phyloP scores from a whole-genome alignment of 2,113 vertebrate species.

The Todiramphus saurophagus region DNA sequence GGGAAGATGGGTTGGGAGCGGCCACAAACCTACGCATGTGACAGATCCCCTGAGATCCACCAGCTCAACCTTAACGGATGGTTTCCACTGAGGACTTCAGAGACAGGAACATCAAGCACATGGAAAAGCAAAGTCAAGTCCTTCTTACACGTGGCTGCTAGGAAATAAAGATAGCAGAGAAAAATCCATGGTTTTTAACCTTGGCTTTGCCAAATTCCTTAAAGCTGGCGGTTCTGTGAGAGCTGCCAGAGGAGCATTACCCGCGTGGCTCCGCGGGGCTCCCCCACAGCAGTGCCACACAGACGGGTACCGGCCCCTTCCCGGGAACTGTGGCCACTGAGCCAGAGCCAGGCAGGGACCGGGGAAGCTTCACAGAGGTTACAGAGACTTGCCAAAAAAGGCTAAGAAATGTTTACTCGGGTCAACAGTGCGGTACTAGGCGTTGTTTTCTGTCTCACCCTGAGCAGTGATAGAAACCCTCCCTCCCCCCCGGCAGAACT shows the following conservation, averaged over 20 bases:
- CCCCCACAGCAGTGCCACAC: too few species aligned
- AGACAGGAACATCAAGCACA: too few species aligned
- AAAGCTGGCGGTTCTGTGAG: too few species aligned
- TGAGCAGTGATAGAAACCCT: not conserved
- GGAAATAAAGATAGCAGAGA: not conserved
- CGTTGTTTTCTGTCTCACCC: not conserved
- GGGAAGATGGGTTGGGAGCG: not conserved
- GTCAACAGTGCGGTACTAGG: too few species aligned
- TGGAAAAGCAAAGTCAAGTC: not conserved
- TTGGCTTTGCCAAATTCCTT: too few species aligned
- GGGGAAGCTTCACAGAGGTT: not conserved
- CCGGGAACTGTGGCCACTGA: too few species aligned
- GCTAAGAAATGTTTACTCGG: rapidly evolving
- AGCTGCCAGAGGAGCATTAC: too few species aligned
- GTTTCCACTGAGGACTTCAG: too few species aligned
- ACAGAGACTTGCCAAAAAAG: not conserved
- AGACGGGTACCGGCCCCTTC: too few species aligned
- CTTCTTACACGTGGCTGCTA: not conserved
- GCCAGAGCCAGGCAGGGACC: too few species aligned
- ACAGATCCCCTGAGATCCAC: not conserved
- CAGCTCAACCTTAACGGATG: rapidly evolving
- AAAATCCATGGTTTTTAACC: not conserved
- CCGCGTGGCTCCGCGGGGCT: too few species aligned
- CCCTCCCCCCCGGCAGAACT: too few species aligned
- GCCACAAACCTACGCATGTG: not conserved